phyloP scores from a whole-genome alignment of 2,113 vertebrate genomes.

The Bos taurus region ARS-UCD2.0 NC_037333.1:81763001-81763500 shows the following conservation, averaged over 20 bases:
- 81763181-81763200: background rate
- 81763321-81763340: background rate
- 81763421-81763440: background rate
- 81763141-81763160: background rate
- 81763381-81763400: background rate
- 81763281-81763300: background rate
- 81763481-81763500: background rate
- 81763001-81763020: background rate
- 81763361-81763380: background rate
- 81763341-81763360: background rate
- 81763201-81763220: background rate
- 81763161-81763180: background rate
- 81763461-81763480: background rate
- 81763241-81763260: background rate
- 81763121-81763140: accelerated
- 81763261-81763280: background rate
- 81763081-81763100: background rate
- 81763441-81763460: background rate
- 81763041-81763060: background rate
- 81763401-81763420: background rate
- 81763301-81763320: background rate
- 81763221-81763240: background rate
- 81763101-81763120: background rate
- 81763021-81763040: background rate
- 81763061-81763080: background rate